Percentiles rank a stretch among this genome's conserved stretches.
Evolutionary conservation across 2,797 vertebrate genomes (phyloP).

Genomic region (Malacoraja senta): DNA sequence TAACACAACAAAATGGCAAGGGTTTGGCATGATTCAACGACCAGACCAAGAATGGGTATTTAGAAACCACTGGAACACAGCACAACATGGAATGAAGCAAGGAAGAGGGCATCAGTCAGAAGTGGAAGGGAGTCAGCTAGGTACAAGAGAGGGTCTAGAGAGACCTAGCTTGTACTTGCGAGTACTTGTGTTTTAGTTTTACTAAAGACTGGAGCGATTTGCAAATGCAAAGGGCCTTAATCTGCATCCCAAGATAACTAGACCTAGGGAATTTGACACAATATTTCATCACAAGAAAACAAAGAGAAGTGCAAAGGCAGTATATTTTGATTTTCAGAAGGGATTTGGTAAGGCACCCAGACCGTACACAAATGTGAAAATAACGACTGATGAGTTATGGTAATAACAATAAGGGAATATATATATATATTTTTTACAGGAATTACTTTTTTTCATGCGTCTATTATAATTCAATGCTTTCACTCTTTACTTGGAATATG

Average conservation of each 20-base stretch:
- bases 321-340: too few relatives aligned
- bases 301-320: too few relatives aligned
- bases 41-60: neutral
- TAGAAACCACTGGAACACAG: neutral
- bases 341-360: too few relatives aligned
- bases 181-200: neutral
- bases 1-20: neutral
- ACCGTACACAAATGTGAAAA: too few relatives aligned
- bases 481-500: too few relatives aligned
- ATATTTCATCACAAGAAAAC: neutral
- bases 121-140: neutral
- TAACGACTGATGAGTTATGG: too few relatives aligned
- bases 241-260: neutral
- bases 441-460: neutral
- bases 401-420: too few relatives aligned
- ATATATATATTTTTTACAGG: neutral
- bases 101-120: too few relatives aligned
- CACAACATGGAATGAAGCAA: neutral
- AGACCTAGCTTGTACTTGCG: neutral
- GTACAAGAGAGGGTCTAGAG: neutral
- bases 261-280: neutral
- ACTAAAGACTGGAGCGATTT: neutral
- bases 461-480: neutral
- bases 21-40: neutral
- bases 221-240: neutral